phyloP scores from a whole-genome alignment of 2,113 vertebrate genomes.

The Mohoua ochrocephala region DNA sequence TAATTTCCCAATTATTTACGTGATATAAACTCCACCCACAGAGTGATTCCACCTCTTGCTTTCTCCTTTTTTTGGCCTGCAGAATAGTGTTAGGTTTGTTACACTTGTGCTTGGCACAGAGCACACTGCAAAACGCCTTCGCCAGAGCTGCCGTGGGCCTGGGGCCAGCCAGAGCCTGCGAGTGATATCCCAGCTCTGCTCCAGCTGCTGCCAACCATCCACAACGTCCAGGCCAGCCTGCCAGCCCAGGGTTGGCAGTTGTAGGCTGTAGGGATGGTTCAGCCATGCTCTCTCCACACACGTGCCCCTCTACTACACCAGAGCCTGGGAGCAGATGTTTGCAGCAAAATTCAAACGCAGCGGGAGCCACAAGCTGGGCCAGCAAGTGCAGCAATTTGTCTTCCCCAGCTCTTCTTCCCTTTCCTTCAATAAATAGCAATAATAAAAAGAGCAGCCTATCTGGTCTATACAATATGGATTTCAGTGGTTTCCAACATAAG shows the following conservation, averaged over 20 bases:
- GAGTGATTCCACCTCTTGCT: neutral
- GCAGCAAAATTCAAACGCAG: neutral
- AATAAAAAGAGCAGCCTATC: neutral
- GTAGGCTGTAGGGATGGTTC: neutral
- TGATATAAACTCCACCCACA: neutral
- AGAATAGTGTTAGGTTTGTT: neutral
- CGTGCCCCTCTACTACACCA: neutral
- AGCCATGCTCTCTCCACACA: rapidly evolving
- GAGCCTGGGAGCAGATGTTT: neutral
- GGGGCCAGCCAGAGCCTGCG: neutral
- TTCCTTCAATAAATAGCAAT: neutral
- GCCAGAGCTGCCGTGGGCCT: neutral
- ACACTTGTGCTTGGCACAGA: neutral
- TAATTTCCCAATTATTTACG: neutral
- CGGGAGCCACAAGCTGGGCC: neutral
- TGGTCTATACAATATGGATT: neutral
- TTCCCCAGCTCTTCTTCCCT: neutral
- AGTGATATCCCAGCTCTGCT: neutral
- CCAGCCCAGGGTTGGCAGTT: neutral
- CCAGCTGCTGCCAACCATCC: neutral
- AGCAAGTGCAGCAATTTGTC: neutral
- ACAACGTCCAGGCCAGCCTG: neutral
- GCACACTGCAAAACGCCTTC: rapidly evolving
- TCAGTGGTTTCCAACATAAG: neutral
- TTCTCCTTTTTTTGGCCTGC: neutral